These are phyloP conservation scores for Lepisosteus oculatus DNA, from an alignment of 2,113 vertebrate species.

Conservation along the genomic window DNA sequence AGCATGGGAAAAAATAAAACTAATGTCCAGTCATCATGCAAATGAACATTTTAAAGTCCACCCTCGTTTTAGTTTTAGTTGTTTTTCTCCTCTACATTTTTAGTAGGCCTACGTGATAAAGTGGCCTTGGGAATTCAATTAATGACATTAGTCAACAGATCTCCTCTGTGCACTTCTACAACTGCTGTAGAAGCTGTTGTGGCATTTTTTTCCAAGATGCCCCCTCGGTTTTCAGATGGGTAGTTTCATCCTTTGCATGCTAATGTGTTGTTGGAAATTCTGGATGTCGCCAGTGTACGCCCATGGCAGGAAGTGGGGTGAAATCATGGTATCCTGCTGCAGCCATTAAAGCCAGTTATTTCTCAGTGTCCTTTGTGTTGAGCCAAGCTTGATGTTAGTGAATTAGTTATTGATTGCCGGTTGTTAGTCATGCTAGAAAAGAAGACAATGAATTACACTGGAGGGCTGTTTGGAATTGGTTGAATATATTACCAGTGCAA, in stretches of 20 bases:
- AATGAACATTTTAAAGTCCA: no score
- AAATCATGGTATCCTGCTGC: background rate
- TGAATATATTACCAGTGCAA: background rate
- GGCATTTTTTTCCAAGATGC: slow-evolving; percentile 3
- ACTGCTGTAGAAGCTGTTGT: background rate
- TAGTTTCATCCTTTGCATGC: slow-evolving; percentile 1
- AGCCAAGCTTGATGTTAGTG: background rate
- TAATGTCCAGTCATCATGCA: no score
- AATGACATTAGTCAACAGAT: slow-evolving; percentile 11
- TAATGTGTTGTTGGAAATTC: background rate
- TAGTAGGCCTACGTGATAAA: background rate
- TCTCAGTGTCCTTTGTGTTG: background rate
- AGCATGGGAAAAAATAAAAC: no score
- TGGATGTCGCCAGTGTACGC: slow-evolving; percentile 6
- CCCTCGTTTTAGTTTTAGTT: no score
- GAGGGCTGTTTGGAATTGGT: background rate
- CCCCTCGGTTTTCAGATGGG: slow-evolving; percentile 6
- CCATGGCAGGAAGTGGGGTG: slow-evolving; percentile 2
- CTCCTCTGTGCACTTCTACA: background rate
- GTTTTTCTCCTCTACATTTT: no score
- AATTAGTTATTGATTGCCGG: slow-evolving; percentile 6
- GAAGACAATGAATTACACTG: background rate
- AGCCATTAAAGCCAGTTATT: background rate
- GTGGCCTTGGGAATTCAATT: slow-evolving; percentile 7
- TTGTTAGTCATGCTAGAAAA: background rate